Evolutionary conservation across 2,888 invertebrate species (phyloP), one percentile per base, ranked within the genome.

Genomic region (Drosophila mulleri): DNA sequence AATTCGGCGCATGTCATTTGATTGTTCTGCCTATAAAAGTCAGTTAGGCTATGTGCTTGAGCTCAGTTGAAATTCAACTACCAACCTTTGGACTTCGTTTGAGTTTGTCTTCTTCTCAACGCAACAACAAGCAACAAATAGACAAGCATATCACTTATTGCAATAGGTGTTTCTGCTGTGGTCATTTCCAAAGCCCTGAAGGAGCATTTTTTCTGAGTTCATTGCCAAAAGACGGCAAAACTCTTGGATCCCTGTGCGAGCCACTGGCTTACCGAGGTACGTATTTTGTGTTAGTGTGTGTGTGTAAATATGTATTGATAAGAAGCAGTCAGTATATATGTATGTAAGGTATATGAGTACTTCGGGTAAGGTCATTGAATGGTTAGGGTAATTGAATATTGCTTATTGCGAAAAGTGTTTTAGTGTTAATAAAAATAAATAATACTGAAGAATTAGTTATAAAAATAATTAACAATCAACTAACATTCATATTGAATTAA

Each of bases 1-100:
- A 78, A 63, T 87, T 78, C 72, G 86, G 89, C 86, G 86, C 86
- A 86, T 86, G 89, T 73, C 87, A 84, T 86, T 87, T 89, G 87
- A 73, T 67, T 79, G 82, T 79, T 58, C 67, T 78, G 79, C 75
- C 89, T 87, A 87, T 87, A 87, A 87, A 87, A 87, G 86, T 87
- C 86, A 83, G 81, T 80, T 83, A 83, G 83, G 72, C 88, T 83
- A 88, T 87, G 72, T 87, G 86, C 75, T 65, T 75, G 81, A 80
- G 88, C 80, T 87, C 86, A 87, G 86, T 87, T 87, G 89, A 77
- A 70, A 72, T 75, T 79, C 89, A 86, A 87, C 89, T 74, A 87
- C 71, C 89, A 88, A 48, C 72, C 77, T 84, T 72, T 82, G 80
- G 80, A 84, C 85, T 80, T 82, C 80, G 67, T 29, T 48, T 42